Evolutionary conservation across 2,797 vertebrate species (phyloP), one percentile per base, ranked within the genome.

Genomic region (Pyrocephalus nanus): DNA sequence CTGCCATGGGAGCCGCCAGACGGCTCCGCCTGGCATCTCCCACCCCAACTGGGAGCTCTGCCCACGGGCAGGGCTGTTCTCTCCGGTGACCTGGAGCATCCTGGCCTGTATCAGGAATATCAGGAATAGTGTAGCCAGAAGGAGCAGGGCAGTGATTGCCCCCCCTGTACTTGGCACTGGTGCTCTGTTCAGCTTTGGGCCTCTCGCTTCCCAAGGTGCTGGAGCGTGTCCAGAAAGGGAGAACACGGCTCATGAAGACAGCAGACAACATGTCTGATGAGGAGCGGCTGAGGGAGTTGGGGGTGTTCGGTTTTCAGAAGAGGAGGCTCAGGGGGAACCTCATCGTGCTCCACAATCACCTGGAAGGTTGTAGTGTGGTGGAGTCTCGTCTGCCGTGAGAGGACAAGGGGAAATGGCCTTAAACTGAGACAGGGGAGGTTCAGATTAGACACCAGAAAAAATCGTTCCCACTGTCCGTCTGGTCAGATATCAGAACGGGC

Each of bases 11-110:
- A 48, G 8, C 25, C 8, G 47, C 3, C 36, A 2, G 50, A 8
- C 0, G 6, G 81, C n/a, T 1, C 1, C 5, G 13, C 80, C 40
- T 23, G 8, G 3, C 6, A 22, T 30, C 65, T 51, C 32, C 32
- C 62, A 45, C 30, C 62, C 62, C 3, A 6, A 16, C 17, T n/a
- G 42, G 61, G 40, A 12, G 17, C 40, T 9, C 42, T 75, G 36
- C 43, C 78, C 26, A 29, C 1, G 4, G 36, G 23, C 30, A 65
- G 61, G 61, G 30, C 18, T 29, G 18, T 30, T 40, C 60, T 61
- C 60, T n/a, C 32, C 11, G 5, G 32, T 62, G 87, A 38, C 43
- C 50, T 11, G 57, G 36, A 34, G 10, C 26, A 8, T 36, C 22
- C 15, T 9, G 36, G 58, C 36, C 43, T 62, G 15, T 25, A 3